These are phyloP conservation scores for Drosophila takahashii DNA, from an alignment of 1,140 invertebrate species.

Conservation along the genomic window DNA sequence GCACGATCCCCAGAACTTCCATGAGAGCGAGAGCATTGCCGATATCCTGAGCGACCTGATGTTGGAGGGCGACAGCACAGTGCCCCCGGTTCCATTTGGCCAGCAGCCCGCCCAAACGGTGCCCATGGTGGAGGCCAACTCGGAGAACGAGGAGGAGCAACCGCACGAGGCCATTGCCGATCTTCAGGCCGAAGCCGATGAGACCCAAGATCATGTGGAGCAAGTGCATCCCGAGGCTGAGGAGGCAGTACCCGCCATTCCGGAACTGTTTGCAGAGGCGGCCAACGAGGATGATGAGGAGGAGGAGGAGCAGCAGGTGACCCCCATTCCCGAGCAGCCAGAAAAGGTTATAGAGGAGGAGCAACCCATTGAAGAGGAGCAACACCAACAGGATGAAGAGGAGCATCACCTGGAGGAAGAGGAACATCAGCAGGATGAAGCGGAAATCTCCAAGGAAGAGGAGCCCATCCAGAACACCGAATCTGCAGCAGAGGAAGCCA, in stretches of 20 bases:
- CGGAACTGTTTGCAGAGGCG: constrained; percentile 44
- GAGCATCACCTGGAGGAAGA: constrained; percentile 7
- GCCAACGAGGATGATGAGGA: constrained; percentile 34
- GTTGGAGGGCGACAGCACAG: constrained; percentile 71
- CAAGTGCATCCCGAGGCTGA: constrained; percentile 12
- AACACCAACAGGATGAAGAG: constrained; percentile 21
- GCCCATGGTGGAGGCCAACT: constrained; percentile 50
- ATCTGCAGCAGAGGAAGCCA: constrained; percentile 18
- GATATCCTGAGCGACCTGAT: constrained; percentile 78
- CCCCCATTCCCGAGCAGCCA: constrained; percentile 6
- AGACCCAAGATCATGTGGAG: constrained; percentile 43
- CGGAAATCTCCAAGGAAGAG: constrained; percentile 2
- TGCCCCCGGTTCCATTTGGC: constrained; percentile 68
- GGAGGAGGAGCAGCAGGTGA: constrained; percentile 20
- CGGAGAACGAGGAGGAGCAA: constrained; percentile 39
- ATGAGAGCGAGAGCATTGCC: constrained; percentile 75
- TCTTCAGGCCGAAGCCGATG: constrained; percentile 60
- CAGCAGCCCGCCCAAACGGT: constrained; percentile 56
- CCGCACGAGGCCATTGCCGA: constrained; percentile 50
- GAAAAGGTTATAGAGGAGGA: background rate
- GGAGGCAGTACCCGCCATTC: constrained; percentile 17
- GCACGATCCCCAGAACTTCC: constrained; percentile 61
- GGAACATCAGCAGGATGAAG: constrained; percentile 10
- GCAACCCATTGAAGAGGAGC: background rate
- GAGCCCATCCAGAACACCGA: constrained; percentile 21